These are phyloP conservation scores for Archivesica marissinica DNA, from an alignment of 1,140 invertebrate genomes.

Conservation along the genomic window DNA sequence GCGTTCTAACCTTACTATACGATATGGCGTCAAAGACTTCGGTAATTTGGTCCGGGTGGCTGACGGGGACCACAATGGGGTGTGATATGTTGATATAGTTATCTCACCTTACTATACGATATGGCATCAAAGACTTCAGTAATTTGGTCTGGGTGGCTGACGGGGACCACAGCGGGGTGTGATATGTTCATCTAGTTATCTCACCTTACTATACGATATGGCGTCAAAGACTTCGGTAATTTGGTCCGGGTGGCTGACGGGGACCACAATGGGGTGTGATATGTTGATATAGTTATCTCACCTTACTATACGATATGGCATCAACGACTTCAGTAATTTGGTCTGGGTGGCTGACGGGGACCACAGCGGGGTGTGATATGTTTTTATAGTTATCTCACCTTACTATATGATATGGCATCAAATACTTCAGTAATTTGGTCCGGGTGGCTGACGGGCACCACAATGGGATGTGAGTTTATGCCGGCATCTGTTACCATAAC, in stretches of 20 bases:
- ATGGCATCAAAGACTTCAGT: slow-evolving; percentile 97
- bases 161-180: slow-evolving; percentile 95
- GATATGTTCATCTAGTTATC: slow-evolving; percentile 86
- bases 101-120: slow-evolving; percentile 93
- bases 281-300: slow-evolving; percentile 85
- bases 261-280: slow-evolving; percentile 94
- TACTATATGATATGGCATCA: slow-evolving; percentile 96
- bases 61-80: slow-evolving; percentile 94
- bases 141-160: slow-evolving; percentile 95
- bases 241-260: slow-evolving; percentile 94
- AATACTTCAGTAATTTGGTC: slow-evolving; percentile 98
- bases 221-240: slow-evolving; percentile 97
- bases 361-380: slow-evolving; percentile 95
- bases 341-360: slow-evolving; percentile 93
- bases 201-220: slow-evolving; percentile 96
- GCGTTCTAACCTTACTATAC: slow-evolving; percentile 93
- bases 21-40: slow-evolving; percentile 98
- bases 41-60: slow-evolving; percentile 95
- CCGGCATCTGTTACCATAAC: slow-evolving; percentile 86
- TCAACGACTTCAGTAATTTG: slow-evolving; percentile 98
- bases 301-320: slow-evolving; percentile 96
- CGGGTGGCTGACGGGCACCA: slow-evolving; percentile 92
- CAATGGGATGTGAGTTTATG: slow-evolving; percentile 94
- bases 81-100: slow-evolving; percentile 89
- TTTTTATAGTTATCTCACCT: slow-evolving; percentile 87